A percentile compares a stretch with the other conserved stretches of the same genome.
These are phyloP conservation scores for Hirundichthys speculiger DNA, from an alignment of 2,113 vertebrate genomes.

Conservation along the genomic window DNA sequence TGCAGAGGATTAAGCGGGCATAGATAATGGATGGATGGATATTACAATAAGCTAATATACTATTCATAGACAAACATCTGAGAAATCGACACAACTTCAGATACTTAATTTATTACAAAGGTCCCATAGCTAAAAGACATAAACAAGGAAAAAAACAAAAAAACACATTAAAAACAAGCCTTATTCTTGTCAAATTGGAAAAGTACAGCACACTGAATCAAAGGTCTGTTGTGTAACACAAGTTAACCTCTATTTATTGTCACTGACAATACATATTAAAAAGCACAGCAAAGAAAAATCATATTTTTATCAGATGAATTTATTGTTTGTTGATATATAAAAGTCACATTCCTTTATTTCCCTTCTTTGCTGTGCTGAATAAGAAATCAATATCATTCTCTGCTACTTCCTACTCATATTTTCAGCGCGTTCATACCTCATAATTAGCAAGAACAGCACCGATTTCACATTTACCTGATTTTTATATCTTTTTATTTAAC, in stretches of 20 bases:
- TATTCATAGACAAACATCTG: background rate
- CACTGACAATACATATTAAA: background rate
- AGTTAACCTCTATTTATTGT: slow-evolving; percentile 4
- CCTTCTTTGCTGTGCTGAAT: slow-evolving; percentile 19
- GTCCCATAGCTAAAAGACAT: too few relatives aligned
- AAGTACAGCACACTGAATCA: background rate
- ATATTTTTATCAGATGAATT: slow-evolving; percentile 24
- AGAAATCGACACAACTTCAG: background rate
- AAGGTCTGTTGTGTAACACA: slow-evolving; percentile 8
- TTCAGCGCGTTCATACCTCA: too few relatives aligned
- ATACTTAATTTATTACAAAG: background rate
- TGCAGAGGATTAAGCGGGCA: too few relatives aligned
- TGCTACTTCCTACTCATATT: background rate
- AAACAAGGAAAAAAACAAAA: too few relatives aligned
- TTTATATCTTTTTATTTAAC: too few relatives aligned
- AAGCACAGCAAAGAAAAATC: background rate
- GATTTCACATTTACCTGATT: too few relatives aligned
- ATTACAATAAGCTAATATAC: too few relatives aligned
- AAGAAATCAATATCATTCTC: background rate
- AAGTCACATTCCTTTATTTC: background rate
- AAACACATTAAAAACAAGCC: too few relatives aligned
- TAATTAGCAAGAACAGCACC: too few relatives aligned
- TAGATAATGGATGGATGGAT: too few relatives aligned
- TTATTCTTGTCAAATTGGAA: too few relatives aligned
- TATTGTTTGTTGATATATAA: slow-evolving; percentile 8